Evolutionary conservation across 2,888 invertebrate species (phyloP), one percentile per base, ranked within the genome.

Genomic region (Trissolcus japonicus): DNA sequence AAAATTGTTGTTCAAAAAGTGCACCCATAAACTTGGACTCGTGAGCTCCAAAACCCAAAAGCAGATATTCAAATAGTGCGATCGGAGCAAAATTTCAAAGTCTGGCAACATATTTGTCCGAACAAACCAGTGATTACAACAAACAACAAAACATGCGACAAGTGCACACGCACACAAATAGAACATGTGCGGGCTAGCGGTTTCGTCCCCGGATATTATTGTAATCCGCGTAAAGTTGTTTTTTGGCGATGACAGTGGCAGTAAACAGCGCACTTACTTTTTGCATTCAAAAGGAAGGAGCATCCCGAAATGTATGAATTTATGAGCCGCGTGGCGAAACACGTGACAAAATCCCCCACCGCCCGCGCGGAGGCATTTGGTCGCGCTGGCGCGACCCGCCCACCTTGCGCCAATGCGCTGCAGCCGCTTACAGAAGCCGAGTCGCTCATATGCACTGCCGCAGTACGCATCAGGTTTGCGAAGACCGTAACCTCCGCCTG

Each of bases 321-420:
- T 73, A 66, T 63, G 65, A 55, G 86, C 87, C 87, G 83, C 87
- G 87, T 88, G 87, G 87, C 80, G 83, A 82, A 87, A 84, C 87
- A 88, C 87, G 88, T 88, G 87, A 87, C 83, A 82, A 29, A 57
- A 50, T 80, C 62, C 85, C 86, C 87, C 83, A 73, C 86, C 81
- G 80, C 81, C 67, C 60, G 67, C 54, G 56, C 9, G 19, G 46
- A 19, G 65, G 55, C 60, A 61, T 48, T 75, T 80, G 79, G 81
- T 79, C 84, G 87, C 87, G 85, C 85, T 82, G 83, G 86, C 87
- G 86, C 85, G 87, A 83, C 83, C 87, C 87, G 87, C 87, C 87
- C 87, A 87, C 86, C 83, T 80, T 79, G 79, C 83, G 86, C 84
- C 83, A 83, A 76, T 86, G 85, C 86, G 87, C 85, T 81, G 82